phyloP scores from a whole-genome alignment of 2,113 vertebrate genomes.

The Sorex fumeus region DNA sequence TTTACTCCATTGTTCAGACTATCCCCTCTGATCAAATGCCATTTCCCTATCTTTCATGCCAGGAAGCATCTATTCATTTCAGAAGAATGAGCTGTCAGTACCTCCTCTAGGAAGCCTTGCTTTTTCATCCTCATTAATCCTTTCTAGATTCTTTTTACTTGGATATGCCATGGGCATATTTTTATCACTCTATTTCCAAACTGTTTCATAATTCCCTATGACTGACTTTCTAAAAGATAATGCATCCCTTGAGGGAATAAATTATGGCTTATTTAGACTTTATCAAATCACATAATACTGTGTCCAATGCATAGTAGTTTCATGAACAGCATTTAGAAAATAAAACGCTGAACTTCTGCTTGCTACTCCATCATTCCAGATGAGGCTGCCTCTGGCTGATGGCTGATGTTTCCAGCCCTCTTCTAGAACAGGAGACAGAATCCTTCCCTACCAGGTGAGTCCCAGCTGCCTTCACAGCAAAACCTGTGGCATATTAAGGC shows the following conservation, averaged over 20 bases:
- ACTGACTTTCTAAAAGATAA: slow-evolving; percentile 12
- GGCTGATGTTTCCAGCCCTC: too few relatives aligned
- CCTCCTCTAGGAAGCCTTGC: not conserved
- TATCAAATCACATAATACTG: slow-evolving; percentile 41
- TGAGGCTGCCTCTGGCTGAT: too few relatives aligned
- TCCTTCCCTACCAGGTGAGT: too few relatives aligned
- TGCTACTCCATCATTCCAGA: too few relatives aligned
- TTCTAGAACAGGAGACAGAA: too few relatives aligned
- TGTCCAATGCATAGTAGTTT: not conserved
- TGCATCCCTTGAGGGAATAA: not conserved
- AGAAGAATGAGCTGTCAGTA: slow-evolving; percentile 11
- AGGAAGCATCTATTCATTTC: slow-evolving; percentile 7
- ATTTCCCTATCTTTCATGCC: not conserved
- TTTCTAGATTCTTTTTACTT: not conserved
- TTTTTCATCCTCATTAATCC: not conserved
- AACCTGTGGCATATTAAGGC: too few relatives aligned
- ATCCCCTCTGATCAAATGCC: not conserved
- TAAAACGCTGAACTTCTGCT: not conserved
- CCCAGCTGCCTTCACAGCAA: too few relatives aligned
- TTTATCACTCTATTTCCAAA: slow-evolving; percentile 11
- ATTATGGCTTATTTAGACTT: not conserved
- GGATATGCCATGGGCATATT: not conserved
- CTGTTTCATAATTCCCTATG: slow-evolving; percentile 11
- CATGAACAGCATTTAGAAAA: slow-evolving; percentile 18
- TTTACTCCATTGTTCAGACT: not conserved